Base-by-base conservation (phyloP, 2,113 vertebrate species). In the Phaethornis superciliosus region DNA sequence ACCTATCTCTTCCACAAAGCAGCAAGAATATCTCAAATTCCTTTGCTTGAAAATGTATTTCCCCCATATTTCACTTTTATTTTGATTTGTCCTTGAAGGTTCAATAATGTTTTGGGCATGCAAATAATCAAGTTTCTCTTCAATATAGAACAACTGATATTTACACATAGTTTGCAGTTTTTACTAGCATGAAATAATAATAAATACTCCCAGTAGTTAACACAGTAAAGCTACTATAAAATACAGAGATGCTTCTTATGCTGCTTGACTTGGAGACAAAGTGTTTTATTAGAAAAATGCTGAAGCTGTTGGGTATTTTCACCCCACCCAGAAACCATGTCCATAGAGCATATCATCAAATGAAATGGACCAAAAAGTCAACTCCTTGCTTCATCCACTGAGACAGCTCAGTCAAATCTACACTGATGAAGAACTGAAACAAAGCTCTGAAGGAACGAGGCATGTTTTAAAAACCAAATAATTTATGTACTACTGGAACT, bases 401-500 rank as follows among this genome's bases (percentile, higher is more conserved):
- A 72, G 88, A 59, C 79, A 65, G 94, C 93, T 95, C 93, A 95
- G 81, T 75, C 81, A 97, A 87, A 95, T 81, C 72, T 46, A 94
- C 89, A 78, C 6, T 75, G 85, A 85, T 59, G 70, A 30, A 88
- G 92, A 93, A 64, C 69, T 85, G 86, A 92, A 96, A 90, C 49
- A 95, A 64, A 95, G 82, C 86, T 64, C 96, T 35, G 67, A 77
- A 95, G 93, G 63, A 95, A 84, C 33, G 85, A 80, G 81, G 30
- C 59, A 85, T 55, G 79, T 97, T 97, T 96, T 60, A 95, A 96
- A 97, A 92, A 96, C 68, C 58, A 70, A 96, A 93, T 95, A 96
- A 96, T 94, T 96, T 56, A 95, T 22, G 20, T 83, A 64, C 65
- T 95, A 95, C 63, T 77, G 90, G 79, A 97, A 96, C 22, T 93